Conservation (phyloP, 1,140 invertebrate species). For the Tetramorium parvispinum region DNA sequence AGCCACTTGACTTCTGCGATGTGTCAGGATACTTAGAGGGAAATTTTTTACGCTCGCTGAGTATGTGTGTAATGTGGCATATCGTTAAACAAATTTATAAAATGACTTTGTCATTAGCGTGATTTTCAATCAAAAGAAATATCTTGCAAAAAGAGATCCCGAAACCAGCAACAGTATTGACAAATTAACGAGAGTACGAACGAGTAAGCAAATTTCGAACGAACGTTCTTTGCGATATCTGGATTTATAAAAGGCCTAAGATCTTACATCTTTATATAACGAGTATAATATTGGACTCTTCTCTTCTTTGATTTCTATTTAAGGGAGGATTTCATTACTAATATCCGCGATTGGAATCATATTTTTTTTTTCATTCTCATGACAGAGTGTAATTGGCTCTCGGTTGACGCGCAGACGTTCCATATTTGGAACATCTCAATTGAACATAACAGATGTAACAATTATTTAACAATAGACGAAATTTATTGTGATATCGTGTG, state of each 20-base stretch:
- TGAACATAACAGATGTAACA: slow-evolving; percentile 1
- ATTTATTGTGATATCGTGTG: slow-evolving; percentile 33
- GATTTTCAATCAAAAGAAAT: slow-evolving; percentile 42
- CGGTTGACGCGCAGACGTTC: not conserved
- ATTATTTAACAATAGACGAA: not conserved
- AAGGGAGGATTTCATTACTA: not conserved
- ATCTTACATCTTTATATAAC: slow-evolving; percentile 16
- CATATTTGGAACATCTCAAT: not conserved
- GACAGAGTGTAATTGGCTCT: slow-evolving; percentile 4
- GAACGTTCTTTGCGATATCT: slow-evolving; percentile 12
- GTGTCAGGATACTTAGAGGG: slow-evolving; percentile 41
- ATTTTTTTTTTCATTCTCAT: not conserved
- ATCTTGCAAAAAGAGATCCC: not conserved
- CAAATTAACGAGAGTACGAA: slow-evolving; percentile 9
- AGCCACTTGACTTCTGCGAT: slow-evolving; percentile 58
- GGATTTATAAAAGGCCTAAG: slow-evolving; percentile 43
- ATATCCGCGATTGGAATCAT: not conserved
- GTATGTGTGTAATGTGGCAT: not conserved
- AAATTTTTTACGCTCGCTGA: slow-evolving; percentile 36
- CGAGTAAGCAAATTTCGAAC: slow-evolving; percentile 6
- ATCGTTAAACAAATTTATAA: slow-evolving; percentile 30
- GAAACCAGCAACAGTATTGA: not conserved
- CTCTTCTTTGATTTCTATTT: not conserved
- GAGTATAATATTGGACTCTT: not conserved
- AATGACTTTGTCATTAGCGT: slow-evolving; percentile 61